Percentiles rank a stretch among this genome's conserved stretches.
These are phyloP conservation scores for Syndactyla subalaris DNA, from an alignment of 2,797 vertebrate genomes.

Conservation along the genomic window DNA sequence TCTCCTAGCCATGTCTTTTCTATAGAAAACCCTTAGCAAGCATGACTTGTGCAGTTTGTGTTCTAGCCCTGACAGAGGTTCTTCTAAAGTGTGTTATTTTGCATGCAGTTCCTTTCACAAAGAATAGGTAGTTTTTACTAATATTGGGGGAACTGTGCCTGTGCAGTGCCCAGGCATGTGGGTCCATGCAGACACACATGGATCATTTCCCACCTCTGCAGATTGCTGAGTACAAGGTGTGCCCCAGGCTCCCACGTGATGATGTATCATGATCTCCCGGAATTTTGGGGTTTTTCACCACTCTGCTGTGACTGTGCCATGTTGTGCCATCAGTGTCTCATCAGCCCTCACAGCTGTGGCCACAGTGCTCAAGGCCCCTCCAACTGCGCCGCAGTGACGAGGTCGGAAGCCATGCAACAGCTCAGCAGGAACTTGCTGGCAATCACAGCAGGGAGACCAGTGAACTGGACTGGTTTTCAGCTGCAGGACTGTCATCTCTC, in stretches of 20 bases:
- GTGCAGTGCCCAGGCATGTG: fast-evolving
- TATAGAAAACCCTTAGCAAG: background rate
- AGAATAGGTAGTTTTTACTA: background rate
- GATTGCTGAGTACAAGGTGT: background rate
- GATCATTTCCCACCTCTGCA: background rate
- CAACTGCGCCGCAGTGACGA: background rate
- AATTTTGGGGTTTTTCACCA: background rate
- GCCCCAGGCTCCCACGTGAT: background rate
- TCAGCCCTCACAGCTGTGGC: background rate
- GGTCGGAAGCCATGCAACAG: background rate
- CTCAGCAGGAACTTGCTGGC: background rate
- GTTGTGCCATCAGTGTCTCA: background rate
- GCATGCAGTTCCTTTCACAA: background rate
- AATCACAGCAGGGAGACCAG: background rate
- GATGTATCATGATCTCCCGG: background rate
- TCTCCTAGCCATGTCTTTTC: background rate
- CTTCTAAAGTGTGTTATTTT: background rate
- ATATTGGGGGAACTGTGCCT: background rate
- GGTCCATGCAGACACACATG: background rate
- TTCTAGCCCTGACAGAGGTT: background rate
- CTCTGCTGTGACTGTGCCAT: fast-evolving
- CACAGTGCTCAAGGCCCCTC: background rate
- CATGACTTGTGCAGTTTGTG: background rate
- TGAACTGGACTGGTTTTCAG: background rate
- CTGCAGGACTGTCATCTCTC: background rate